These are phyloP conservation scores for Seladonia tumulorum DNA, from an alignment of 2,888 invertebrate genomes.

Conservation along the genomic window DNA sequence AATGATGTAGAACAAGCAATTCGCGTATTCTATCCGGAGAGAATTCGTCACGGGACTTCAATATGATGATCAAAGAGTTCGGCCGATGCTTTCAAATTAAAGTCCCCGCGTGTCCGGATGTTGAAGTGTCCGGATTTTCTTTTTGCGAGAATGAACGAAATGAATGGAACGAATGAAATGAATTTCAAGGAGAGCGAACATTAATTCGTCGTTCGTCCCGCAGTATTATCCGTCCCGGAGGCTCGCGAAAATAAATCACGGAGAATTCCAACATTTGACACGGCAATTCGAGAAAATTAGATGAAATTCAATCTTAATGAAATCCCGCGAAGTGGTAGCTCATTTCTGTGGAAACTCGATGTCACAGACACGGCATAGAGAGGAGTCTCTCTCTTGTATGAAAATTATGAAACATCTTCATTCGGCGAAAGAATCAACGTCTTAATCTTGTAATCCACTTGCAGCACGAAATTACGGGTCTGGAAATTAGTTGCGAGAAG, in stretches of 20 bases:
- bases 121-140: neutral
- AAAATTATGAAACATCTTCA: neutral
- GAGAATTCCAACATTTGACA: neutral
- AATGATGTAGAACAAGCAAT: neutral
- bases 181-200: neutral
- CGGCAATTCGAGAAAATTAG: neutral
- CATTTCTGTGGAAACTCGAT: neutral
- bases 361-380: neutral
- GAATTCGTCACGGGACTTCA: neutral
- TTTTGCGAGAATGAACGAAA: neutral
- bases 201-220: neutral
- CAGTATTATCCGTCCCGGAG: neutral
- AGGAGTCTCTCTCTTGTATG: accelerated
- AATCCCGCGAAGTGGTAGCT: neutral
- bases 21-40: neutral
- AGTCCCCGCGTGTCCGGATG: neutral
- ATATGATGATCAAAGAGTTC: neutral
- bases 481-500: too few species aligned
- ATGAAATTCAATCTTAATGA: neutral
- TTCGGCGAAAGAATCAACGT: neutral
- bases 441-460: neutral
- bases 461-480: neutral
- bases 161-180: neutral
- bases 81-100: neutral
- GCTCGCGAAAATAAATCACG: neutral